Evolutionary conservation across 2,113 vertebrate genomes (phyloP), one percentile per base, ranked within the genome.

Genomic region (Leucopsar rothschildi): DNA sequence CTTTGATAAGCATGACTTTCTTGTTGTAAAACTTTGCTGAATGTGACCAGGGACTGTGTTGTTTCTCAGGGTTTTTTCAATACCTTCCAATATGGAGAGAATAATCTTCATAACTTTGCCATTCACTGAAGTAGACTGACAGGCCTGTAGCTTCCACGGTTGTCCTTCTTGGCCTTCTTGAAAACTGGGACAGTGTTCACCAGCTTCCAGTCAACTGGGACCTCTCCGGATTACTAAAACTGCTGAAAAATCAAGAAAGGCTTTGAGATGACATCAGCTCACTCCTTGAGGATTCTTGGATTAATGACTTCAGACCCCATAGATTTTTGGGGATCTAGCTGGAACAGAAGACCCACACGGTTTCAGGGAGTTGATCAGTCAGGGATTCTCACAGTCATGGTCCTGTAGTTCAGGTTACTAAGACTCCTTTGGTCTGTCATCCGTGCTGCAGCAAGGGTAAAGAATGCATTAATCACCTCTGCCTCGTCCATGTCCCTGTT

Each of bases 171-270:
- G 22, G 11, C 18, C 14, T 40, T 69, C 28, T 49, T 59, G 35
- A n/a, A 59, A 13, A 49, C 2, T 0, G 0, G 14, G 29, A 40
- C 44, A 59, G 18, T 0, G 0, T 40, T 50, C 5, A 5, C 9
- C 53, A 59, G 29, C 18, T 49, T 49, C 28, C 53, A 49, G 42
- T 40, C n/a, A 81, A 14, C 29, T 40, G 7, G 11, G 19, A 49
- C 19, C 10, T 28, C 29, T 59, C 23, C 0, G 0, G 3, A 69
- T 40, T 59, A 4, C 53, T 47, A 49, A 59, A 19, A 59, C 44
- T 69, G 18, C 19, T 40, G 53, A 49, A 49, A 50, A 59, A 59
- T 49, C 17, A 39, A 27, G n/a, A 81, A 17, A 47, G 9, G 5
- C 33, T 81, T 68, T 57, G 22, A 8, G 3, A n/a, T 40, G 5